phyloP scores from a whole-genome alignment of 2,797 vertebrate species.

The Pelochelys cantorii region DNA sequence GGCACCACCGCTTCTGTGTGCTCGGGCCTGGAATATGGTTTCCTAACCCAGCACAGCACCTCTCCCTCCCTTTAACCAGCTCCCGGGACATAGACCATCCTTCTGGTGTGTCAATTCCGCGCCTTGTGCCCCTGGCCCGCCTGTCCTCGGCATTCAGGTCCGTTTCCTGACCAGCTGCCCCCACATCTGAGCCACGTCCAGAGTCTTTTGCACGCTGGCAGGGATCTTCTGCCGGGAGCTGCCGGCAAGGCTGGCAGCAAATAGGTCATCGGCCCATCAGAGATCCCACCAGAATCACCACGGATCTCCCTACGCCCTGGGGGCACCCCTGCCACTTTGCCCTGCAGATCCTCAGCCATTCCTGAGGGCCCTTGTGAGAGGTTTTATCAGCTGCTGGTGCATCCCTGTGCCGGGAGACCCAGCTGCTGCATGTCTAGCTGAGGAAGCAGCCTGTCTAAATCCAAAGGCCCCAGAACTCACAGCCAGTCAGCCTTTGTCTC shows the following conservation, averaged over 20 bases:
- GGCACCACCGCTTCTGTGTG: not conserved
- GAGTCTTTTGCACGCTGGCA: too few species aligned
- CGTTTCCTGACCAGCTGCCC: not conserved
- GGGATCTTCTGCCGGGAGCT: too few species aligned
- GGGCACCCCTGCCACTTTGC: too few species aligned
- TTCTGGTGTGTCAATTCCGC: too few species aligned
- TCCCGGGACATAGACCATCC: not conserved
- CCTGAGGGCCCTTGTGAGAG: not conserved
- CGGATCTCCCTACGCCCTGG: too few species aligned
- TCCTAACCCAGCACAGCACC: not conserved
- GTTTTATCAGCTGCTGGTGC: too few species aligned
- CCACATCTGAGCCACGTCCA: not conserved
- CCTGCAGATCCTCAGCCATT: too few species aligned
- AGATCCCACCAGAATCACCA: too few species aligned
- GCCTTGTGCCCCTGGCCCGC: not conserved
- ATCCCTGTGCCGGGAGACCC: not conserved
- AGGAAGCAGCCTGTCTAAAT: not conserved
- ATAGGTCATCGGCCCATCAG: too few species aligned
- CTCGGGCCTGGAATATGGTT: not conserved
- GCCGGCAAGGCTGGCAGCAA: too few species aligned
- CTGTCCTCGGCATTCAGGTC: not conserved
- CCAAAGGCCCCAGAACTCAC: not conserved
- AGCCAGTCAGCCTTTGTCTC: not conserved
- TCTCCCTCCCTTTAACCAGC: not conserved
- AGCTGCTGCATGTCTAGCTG: too few species aligned